A percentile compares a stretch with the other conserved stretches of the same genome.
These are phyloP conservation scores for Riparia riparia DNA, from an alignment of 2,113 vertebrate genomes.

Conservation along the genomic window DNA sequence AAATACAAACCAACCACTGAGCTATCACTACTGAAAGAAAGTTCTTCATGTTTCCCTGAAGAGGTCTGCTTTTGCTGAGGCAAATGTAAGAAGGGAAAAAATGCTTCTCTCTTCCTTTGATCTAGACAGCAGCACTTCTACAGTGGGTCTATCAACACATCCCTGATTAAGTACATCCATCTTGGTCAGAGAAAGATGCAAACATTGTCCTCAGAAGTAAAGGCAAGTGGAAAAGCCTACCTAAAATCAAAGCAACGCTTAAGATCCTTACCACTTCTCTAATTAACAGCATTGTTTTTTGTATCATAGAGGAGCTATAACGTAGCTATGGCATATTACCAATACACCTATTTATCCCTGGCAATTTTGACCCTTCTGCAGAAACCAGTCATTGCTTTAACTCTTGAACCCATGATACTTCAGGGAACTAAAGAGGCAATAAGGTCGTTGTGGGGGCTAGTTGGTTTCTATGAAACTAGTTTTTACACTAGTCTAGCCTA, in stretches of 20 bases:
- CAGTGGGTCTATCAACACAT: not conserved
- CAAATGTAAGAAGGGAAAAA: not conserved
- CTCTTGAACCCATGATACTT: rapidly evolving
- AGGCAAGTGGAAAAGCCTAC: not conserved
- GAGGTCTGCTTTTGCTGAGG: not conserved
- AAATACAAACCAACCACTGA: not conserved
- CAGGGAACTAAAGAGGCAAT: not conserved
- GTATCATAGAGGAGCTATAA: not conserved
- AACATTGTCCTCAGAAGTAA: not conserved
- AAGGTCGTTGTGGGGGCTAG: rapidly evolving
- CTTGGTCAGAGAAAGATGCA: not conserved
- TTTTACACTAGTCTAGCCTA: not conserved
- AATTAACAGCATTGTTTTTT: not conserved
- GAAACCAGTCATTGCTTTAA: not conserved
- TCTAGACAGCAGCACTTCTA: not conserved
- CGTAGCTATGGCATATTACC: not conserved
- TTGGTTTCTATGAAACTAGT: rapidly evolving
- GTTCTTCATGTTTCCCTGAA: not conserved
- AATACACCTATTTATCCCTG: not conserved
- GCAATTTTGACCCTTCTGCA: not conserved
- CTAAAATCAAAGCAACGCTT: not conserved
- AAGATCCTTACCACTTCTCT: not conserved
- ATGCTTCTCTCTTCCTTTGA: not conserved
- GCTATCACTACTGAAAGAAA: not conserved
- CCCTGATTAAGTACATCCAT: rapidly evolving